Base-by-base conservation (phyloP, 2,797 vertebrate species). In the Lepilemur ruficaudatus region DNA sequence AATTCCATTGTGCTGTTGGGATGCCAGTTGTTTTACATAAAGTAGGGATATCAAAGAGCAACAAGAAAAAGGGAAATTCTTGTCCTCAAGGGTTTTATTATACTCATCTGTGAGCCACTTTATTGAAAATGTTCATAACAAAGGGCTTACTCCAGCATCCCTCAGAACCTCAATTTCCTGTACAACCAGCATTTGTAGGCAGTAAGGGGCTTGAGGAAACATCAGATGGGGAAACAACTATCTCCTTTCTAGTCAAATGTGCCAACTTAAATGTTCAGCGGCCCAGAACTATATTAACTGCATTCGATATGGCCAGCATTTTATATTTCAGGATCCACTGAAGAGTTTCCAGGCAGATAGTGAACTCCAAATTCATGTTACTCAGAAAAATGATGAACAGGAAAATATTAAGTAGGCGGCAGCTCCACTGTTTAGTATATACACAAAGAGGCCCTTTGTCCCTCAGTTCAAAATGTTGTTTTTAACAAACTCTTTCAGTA, bases 91-190 rank as follows among this genome's bases (percentile, higher is more conserved):
- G 52, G 67, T 72, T 92, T 96, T 46, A 59, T 76, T 95, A 63
- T 89, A 35, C 14, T 94, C 17, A 20, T 70, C 59, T 61, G 4
- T 80, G 57, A 87, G 61, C 28, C 11, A 30, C 75, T 48, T 88
- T 76, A 87, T 30, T 84, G 65, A 95, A 97, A 95, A 91, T 75
- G 10, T 69, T 94, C 83, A 95, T 93, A 85, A 89, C 18, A 93
- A 95, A 65, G 41, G 52, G 85, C 79, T 96, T 93, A 75, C 14
- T 72, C 67, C 7, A 86, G 50, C 41, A 55, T 78, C 87, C 38
- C 46, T 89, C 59, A 85, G 85, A 88, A 72, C 38, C 80, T 89
- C 82, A 70, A 92, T 96, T 95, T 97, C 91, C 86, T 89, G 41
- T 80, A 70, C 52, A 75, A 79, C 41, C 15, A 81, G 30, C n/a